phyloP scores from a whole-genome alignment of 2,113 vertebrate species.

The Gymnarchus niloticus region DNA sequence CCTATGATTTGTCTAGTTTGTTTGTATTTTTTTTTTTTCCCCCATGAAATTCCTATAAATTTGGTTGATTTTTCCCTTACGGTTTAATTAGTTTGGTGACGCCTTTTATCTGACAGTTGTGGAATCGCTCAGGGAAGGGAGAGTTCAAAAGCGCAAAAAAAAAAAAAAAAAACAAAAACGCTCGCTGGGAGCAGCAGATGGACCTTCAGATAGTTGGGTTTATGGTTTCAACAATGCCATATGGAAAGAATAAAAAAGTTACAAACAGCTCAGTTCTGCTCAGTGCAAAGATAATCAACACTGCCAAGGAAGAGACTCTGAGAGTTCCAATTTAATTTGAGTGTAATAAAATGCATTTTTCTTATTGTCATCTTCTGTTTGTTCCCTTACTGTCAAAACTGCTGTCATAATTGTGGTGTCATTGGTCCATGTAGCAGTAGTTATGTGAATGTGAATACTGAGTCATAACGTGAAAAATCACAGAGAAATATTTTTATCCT shows the following conservation, averaged over 20 bases:
- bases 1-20: neutral
- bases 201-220: conserved; percentile 20
- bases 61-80: neutral
- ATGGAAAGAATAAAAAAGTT: conserved; percentile 19
- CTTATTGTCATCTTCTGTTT: neutral
- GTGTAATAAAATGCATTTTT: neutral
- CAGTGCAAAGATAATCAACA: neutral
- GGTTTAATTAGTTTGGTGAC: neutral
- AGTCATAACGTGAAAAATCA: neutral
- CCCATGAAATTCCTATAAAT: neutral
- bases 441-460: neutral
- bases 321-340: neutral
- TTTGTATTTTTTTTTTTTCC: neutral
- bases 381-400: neutral
- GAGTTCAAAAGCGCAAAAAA: neutral
- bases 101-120: conserved; percentile 10
- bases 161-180: neutral
- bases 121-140: neutral
- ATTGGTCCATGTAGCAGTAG: neutral
- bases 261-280: neutral
- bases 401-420: neutral
- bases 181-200: conserved; percentile 23
- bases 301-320: neutral
- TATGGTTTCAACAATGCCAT: conserved; percentile 24
- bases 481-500: neutral